Evolutionary conservation across 2,888 invertebrate species (phyloP), one percentile per base, ranked within the genome.

Genomic region (Folsomia manolachei): DNA sequence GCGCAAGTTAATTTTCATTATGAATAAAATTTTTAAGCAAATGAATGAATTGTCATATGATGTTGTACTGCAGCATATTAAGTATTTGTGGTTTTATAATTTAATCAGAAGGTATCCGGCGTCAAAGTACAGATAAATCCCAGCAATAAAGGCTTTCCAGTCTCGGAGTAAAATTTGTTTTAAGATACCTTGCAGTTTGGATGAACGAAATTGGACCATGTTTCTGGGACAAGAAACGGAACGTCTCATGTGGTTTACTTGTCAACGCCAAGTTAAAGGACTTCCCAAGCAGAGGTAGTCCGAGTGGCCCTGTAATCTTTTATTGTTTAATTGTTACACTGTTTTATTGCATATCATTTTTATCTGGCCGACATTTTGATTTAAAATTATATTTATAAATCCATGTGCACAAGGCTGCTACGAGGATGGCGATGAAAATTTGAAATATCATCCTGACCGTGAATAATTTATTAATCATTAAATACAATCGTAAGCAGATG

Each of bases 261-360:
- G 11, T 62, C 26, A 18, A 39, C 25, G 19, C 71, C 27, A 14
- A 75, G 51, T 53, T 68, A 27, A 18, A 73, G 25, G 68, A 53
- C 9, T 67, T 73, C 9, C 75, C 75, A 1, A 75, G 19, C 27
- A 75, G 9, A 0, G 75, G 75, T 19, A 73, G 24, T 19, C 71
- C 67, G 1, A 65, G 61, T 2, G 75, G 75, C 21, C 75, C 74
- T 74, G 21, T 25, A 70, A 39, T 39, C 21, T 1, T 1, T 39
- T 9, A 53, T 0, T 53, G 53, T 7, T 63, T 11, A n/a, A 60
- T n/a, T 11, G n/a, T 60, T 60, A 21, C 11, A 11, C 19, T 11
- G 19, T 60, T 60, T 60, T 60, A 60, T 60, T 60, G 14, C 60
- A n/a, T 7, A n/a, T 60, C 19, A 60, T 60, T 23, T 24, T 63